Conservation (phyloP, 2,888 invertebrate species). For the Dichetophora obliterata region DNA sequence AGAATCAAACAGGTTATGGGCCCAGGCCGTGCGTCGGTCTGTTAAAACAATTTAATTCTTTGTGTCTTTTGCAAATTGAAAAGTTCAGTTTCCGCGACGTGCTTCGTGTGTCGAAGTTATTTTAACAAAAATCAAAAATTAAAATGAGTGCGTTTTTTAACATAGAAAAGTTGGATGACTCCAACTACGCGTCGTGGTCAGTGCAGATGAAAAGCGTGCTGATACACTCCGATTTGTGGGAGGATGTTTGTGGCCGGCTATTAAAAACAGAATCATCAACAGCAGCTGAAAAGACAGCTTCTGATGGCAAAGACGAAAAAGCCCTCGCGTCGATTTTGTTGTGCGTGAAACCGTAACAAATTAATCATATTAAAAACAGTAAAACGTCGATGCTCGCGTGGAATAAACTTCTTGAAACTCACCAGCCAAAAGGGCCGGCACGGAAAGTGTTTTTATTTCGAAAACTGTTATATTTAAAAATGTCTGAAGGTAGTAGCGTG, state of each 20-base stretch:
- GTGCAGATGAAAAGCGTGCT: conserved; percentile 17
- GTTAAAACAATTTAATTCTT: no score
- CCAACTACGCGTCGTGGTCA: conserved; percentile 17
- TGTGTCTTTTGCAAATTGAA: no score
- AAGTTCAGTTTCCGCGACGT: no score
- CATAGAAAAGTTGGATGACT: conserved; percentile 22
- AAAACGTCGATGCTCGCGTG: not conserved
- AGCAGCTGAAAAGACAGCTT: not conserved
- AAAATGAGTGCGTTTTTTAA: conserved; percentile 7
- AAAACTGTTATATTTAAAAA: not conserved
- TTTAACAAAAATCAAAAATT: not conserved
- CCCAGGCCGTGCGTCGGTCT: no score
- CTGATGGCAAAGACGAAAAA: not conserved
- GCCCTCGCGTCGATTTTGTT: not conserved
- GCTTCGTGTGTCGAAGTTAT: no score
- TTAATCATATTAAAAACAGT: not conserved
- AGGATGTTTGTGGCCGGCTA: no score
- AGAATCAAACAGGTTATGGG: no score
- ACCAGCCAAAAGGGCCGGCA: conserved; percentile 2
- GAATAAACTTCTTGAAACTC: not conserved
- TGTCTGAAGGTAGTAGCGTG: not conserved
- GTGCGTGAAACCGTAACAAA: not conserved
- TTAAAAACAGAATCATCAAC: no score
- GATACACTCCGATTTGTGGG: not conserved
- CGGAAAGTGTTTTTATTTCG: not conserved